phyloP scores from a whole-genome alignment of 2,113 vertebrate species.

The Gyps fulvus region DNA sequence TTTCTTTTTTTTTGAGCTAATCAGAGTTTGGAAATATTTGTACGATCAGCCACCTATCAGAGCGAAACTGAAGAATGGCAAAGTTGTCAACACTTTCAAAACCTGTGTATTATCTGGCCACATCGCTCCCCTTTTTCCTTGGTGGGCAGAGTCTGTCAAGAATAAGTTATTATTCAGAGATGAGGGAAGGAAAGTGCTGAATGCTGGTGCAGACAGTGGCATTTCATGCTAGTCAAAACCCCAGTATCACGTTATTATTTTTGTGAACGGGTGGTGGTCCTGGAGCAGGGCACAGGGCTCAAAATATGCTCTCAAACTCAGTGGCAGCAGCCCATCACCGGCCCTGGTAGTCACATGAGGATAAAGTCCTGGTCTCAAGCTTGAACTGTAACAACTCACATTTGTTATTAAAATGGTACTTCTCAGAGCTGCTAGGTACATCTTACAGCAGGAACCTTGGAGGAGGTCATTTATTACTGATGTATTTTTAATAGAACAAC shows the following conservation, averaged over 20 bases:
- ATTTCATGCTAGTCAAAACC: not conserved
- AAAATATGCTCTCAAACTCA: not conserved
- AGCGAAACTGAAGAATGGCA: not conserved
- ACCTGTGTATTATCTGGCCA: not conserved
- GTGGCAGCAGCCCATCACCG: not conserved
- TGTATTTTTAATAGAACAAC: conserved; percentile 22
- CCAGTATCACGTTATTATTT: not conserved
- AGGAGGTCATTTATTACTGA: not conserved
- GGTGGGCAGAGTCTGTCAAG: not conserved
- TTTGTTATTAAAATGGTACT: not conserved
- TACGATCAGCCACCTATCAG: not conserved
- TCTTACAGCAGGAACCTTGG: not conserved
- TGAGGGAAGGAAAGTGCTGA: not conserved
- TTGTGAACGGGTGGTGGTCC: not conserved
- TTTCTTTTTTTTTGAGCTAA: not conserved
- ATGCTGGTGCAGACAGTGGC: not conserved
- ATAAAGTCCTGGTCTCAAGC: not conserved
- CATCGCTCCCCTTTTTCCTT: not conserved
- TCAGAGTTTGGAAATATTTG: not conserved
- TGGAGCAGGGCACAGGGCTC: not conserved
- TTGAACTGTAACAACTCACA: not conserved
- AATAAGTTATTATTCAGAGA: not conserved
- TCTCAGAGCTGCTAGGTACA: not conserved
- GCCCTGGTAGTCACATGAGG: not conserved
- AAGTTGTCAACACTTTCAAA: not conserved